Evolutionary conservation across 2,797 vertebrate species (phyloP), one percentile per base, ranked within the genome.

Genomic region (Thunnus albacares): DNA sequence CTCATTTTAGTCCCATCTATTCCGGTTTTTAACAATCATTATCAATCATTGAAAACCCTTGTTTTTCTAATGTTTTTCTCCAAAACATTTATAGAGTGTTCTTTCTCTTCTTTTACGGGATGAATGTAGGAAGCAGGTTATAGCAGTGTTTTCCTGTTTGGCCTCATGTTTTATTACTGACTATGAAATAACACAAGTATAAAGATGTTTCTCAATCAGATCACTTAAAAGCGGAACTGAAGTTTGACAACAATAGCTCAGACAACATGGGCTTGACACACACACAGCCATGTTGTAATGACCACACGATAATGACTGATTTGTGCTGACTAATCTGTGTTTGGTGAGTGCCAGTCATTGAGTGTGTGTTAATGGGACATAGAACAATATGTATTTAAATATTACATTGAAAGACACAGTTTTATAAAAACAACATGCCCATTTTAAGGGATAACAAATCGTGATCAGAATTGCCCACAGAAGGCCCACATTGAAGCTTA

Each of bases 271-370:
- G 4, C 3, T 2, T 53, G 33, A 18, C 53, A 3, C 43, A 13
- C 52, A 24, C 30, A 55, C 38, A 55, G 24, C 20, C 5, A 24
- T 66, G 35, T 22, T 67, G 56, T 45, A 67, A 63, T 33, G 57
- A 64, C 28, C 43, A 49, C 24, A 43, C 6, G 0, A n/a, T 56
- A 55, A 55, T 78, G 49, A 64, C 49, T 64, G 24, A 71, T 69
- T 55, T 72, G 55, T 47, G 43, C 12, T 13, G 35, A 28, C 65
- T 75, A 43, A 59, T 77, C 61, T 41, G 13, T 77, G 56, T 82
- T 77, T 74, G 60, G 51, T 66, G 20, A 28, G 10, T 55, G 20
- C 47, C 22, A 17, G 30, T 57, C 20, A 41, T 18, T 56, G 33
- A 62, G 10, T 49, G 45, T 49, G 14, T 15, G 14, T 45, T 24